Evolutionary conservation across 2,888 invertebrate genomes (phyloP).

Genomic region (Eurois occulta): DNA sequence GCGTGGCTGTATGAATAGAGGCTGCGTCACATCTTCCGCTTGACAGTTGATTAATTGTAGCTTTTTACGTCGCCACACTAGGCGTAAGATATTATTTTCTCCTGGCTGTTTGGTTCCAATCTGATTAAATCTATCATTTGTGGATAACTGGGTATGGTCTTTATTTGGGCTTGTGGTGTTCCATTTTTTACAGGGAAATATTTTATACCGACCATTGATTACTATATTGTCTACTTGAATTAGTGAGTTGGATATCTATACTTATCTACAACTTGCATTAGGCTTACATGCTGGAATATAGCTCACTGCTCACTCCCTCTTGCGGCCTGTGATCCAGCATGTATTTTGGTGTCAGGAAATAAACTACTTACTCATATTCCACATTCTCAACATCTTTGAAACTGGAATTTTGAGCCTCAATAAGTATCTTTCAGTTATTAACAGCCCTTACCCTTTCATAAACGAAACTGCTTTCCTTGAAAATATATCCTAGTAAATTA

Average conservation of each 20-base stretch:
- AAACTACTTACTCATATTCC: neutral
- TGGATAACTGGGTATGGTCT: neutral
- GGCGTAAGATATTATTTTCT: constrained; percentile 16
- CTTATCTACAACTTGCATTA: no score
- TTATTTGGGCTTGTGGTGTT: neutral
- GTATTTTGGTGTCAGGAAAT: neutral
- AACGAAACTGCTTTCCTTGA: neutral
- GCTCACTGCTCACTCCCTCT: no score
- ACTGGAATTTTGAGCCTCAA: neutral
- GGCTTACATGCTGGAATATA: neutral
- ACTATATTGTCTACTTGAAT: neutral
- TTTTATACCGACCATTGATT: neutral
- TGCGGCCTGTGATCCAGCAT: neutral
- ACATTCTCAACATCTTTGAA: neutral
- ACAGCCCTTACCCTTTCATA: no score
- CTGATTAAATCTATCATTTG: constrained; percentile 1
- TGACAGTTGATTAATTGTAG: constrained; percentile 44
- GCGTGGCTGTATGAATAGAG: constrained; percentile 47
- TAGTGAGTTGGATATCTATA: neutral
- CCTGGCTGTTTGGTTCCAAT: constrained; percentile 10
- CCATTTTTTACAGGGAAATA: neutral
- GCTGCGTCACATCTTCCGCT: constrained; percentile 13
- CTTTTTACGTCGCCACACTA: constrained; percentile 23
- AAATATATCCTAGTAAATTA: neutral
- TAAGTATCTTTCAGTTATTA: neutral